Evolutionary conservation across 2,797 vertebrate genomes (phyloP).

Genomic region (Labroides dimidiatus): DNA sequence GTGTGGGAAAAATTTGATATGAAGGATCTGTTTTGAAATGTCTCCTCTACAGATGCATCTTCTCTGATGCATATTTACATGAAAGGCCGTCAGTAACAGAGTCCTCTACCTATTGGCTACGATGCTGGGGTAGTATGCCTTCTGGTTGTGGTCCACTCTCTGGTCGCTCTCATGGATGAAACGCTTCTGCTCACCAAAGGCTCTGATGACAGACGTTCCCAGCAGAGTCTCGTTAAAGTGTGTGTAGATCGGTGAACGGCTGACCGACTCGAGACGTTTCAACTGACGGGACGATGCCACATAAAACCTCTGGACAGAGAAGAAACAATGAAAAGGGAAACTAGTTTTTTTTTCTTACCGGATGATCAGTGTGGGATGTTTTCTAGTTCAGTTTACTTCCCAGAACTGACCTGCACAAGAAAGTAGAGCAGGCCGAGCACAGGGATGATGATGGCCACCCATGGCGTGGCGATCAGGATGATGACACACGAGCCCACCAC

Average conservation of each 20-base stretch:
- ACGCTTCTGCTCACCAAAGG: conserved; percentile 91
- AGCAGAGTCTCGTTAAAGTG: conserved; percentile 95
- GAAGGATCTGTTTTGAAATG: too few species aligned
- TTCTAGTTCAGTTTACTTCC: too few species aligned
- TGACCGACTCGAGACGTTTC: conserved; percentile 94
- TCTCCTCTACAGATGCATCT: too few species aligned
- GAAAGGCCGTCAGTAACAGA: not conserved
- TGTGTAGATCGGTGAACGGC: conserved; percentile 94
- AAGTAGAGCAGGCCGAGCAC: conserved; percentile 92
- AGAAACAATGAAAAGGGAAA: not conserved
- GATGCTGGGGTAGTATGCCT: conserved; percentile 94
- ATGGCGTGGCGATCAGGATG: conserved; percentile 92
- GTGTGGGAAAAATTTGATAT: too few species aligned
- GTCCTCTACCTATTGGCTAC: conserved; percentile 91
- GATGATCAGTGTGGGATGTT: too few species aligned
- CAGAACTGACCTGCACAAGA: conserved; percentile 90
- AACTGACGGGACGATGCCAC: conserved; percentile 95
- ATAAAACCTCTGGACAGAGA: conserved; percentile 89
- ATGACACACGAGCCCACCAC: conserved; percentile 89
- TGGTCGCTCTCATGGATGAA: conserved; percentile 91
- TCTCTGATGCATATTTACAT: too few species aligned
- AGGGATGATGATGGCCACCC: conserved; percentile 89
- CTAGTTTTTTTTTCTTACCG: too few species aligned
- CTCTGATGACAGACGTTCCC: conserved; percentile 93
- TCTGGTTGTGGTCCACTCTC: conserved; percentile 95